Conservation (phyloP, 2,113 vertebrate species). For the Delphinus delphis region DNA sequence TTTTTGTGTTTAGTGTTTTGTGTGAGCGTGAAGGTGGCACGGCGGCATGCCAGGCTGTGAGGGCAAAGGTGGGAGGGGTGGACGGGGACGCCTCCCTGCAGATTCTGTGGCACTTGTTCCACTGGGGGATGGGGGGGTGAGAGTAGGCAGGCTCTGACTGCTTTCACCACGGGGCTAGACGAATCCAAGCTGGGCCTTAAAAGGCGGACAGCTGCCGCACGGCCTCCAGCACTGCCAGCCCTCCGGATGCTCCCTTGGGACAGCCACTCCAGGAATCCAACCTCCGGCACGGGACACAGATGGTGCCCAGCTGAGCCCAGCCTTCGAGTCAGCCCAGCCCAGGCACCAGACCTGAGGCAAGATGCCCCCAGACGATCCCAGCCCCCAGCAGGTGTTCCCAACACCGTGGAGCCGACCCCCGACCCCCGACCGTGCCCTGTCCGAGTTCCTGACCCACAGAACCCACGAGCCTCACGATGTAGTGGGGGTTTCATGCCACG, state of each 20-base stretch:
- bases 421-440: accelerated
- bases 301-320: too few relatives aligned
- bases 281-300: background rate
- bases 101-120: background rate
- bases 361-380: background rate
- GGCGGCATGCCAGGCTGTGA: background rate
- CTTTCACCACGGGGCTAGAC: background rate
- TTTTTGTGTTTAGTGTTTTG: background rate
- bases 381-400: background rate
- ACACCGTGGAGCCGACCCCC: background rate
- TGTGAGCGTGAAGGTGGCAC: background rate
- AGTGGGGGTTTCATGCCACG: accelerated
- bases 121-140: too few relatives aligned
- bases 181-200: background rate
- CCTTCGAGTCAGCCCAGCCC: background rate
- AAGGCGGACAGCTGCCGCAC: background rate
- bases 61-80: background rate
- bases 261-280: background rate
- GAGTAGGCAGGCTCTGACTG: background rate
- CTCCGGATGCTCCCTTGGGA: background rate
- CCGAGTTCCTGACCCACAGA: background rate
- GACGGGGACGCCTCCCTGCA: background rate
- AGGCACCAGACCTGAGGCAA: background rate
- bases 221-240: background rate
- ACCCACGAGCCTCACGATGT: accelerated